Percentiles rank a stretch among this genome's conserved stretches.
These are phyloP conservation scores for Sphaerodactylus townsendi DNA, from an alignment of 2,113 vertebrate species.

Conservation along the genomic window DNA sequence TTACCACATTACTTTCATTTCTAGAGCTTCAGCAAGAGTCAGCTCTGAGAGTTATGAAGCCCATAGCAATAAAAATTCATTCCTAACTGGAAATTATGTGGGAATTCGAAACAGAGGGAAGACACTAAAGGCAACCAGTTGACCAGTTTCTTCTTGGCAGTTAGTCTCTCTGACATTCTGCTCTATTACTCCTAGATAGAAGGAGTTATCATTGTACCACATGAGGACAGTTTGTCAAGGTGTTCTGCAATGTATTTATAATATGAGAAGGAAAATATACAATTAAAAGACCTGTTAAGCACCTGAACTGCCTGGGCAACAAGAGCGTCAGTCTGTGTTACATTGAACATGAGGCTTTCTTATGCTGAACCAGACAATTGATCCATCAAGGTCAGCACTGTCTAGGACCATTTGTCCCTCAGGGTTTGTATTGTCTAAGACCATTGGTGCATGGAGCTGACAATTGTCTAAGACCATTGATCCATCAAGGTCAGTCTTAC, in stretches of 20 bases:
- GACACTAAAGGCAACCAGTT: background rate
- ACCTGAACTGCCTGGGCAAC: background rate
- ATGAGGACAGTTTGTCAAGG: background rate
- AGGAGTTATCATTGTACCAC: background rate
- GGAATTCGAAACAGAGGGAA: background rate
- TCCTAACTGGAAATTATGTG: conserved; percentile 8
- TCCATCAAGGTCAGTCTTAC: no score
- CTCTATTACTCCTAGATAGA: background rate
- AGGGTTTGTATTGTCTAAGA: no score
- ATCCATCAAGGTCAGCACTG: no score
- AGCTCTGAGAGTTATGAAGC: background rate
- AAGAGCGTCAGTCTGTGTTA: background rate
- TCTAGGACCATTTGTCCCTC: no score
- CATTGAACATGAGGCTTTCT: background rate
- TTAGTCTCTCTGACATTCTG: background rate
- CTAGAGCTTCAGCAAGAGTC: background rate
- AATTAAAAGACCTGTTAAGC: background rate
- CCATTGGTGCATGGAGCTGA: no score
- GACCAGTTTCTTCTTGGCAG: background rate
- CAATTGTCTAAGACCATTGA: no score
- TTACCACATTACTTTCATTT: background rate
- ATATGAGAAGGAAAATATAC: background rate
- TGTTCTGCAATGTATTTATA: background rate
- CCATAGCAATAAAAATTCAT: conserved; percentile 13
- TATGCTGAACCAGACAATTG: no score